phyloP scores from a whole-genome alignment of 2,113 vertebrate genomes.

The Puntigrus tetrazona region DNA sequence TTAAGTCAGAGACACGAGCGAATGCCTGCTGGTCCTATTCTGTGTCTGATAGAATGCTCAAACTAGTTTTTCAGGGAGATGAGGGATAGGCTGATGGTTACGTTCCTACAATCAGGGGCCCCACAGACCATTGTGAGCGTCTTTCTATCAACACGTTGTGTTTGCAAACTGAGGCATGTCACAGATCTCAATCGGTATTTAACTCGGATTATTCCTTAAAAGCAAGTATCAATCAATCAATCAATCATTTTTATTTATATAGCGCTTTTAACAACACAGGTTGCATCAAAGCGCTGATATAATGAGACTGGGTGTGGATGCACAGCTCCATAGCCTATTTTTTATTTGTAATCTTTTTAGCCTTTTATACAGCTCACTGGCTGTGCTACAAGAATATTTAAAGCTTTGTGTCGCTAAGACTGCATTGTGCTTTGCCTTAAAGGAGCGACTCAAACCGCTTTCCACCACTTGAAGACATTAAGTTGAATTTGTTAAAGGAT shows the following conservation, averaged over 20 bases:
- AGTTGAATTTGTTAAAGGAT: background rate
- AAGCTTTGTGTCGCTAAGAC: background rate
- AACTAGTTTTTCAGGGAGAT: background rate
- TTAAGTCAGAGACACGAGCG: background rate
- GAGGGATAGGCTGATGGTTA: background rate
- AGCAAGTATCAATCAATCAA: too few relatives aligned
- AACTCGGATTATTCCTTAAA: background rate
- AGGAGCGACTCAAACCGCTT: background rate
- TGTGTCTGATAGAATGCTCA: background rate
- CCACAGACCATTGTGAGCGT: background rate
- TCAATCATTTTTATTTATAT: too few relatives aligned
- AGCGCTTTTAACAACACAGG: too few relatives aligned
- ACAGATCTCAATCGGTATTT: background rate
- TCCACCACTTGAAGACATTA: background rate
- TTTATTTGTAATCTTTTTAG: background rate
- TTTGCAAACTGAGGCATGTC: slow-evolving; percentile 11
- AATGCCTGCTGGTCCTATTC: background rate
- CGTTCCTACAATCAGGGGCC: background rate
- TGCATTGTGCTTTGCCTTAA: background rate
- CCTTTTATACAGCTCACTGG: background rate
- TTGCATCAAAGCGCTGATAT: too few relatives aligned
- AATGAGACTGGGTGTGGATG: background rate
- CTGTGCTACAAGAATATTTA: background rate
- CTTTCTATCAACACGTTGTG: slow-evolving; percentile 7
- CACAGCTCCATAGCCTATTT: background rate